Base-by-base conservation (phyloP, 2,113 vertebrate species). In the Halcyon senegalensis region DNA sequence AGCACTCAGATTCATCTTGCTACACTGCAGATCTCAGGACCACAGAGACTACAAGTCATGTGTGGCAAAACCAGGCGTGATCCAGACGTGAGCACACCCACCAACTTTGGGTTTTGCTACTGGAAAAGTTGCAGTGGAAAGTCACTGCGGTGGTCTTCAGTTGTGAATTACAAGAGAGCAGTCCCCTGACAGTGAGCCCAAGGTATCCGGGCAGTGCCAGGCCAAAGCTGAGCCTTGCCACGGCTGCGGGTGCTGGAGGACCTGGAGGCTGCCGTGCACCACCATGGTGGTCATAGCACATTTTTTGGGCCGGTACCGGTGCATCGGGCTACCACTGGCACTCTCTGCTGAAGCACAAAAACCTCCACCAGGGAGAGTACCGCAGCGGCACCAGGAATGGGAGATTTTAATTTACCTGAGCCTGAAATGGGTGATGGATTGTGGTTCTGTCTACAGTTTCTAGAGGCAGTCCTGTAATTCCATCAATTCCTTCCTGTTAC, bases 241-340 rank as follows among this genome's bases (percentile, higher is more conserved):
- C 27, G 19, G 9, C n/a, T 44, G n/a, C 1, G 3, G 13, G 21
- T 72, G 48, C 39, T 66, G 28, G 14, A 59, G 44, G 35, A 46
- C 15, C 18, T 25, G 43, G 14, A 33, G 33, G 19, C 21, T 67
- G 20, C 35, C 15, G 0, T 7, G 62, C 21, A 75, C 11, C 31
- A 31, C n/a, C 20, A 1, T 2, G 13, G 23, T 19, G 21, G 25
- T 7, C 10, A 51, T 8, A 79, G 5, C 46, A 60, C 0, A 0
- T 59, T 76, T 31, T 31, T 28, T 30, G 33, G 35, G 14, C 15
- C 41, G 11, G 8, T 28, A 25, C 50, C 50, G 5, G 50, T 46
- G 46, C 46, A 46, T 20, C 20, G 46, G 46, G 46, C 46, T 46
- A 46, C 46, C 46, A 46, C 46, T 46, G 46, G 19, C 46, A 46